Conservation (phyloP, 2,888 invertebrate species). For the Phortica okadai region DNA sequence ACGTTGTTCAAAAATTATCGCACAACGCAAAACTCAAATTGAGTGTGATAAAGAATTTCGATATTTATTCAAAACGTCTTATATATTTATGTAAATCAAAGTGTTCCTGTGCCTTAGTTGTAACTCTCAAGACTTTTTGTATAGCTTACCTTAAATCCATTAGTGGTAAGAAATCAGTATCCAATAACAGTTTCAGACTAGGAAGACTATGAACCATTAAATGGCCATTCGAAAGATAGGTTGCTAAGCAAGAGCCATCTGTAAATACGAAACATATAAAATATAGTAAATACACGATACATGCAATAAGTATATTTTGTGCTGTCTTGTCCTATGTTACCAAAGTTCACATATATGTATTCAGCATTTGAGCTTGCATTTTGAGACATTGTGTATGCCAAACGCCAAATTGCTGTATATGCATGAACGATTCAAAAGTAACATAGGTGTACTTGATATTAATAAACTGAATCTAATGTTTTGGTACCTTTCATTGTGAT, state of each 20-base stretch:
- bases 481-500: conserved; percentile 89
- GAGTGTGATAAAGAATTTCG: too few species aligned
- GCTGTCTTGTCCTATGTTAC: too few species aligned
- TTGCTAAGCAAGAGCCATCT: conserved; percentile 96
- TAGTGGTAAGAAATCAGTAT: conserved; percentile 95
- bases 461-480: not conserved
- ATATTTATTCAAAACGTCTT: too few species aligned
- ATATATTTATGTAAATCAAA: not conserved
- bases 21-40: too few species aligned
- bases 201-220: conserved; percentile 96
- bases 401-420: not conserved
- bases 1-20: too few species aligned
- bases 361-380: too few species aligned
- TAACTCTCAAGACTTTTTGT: not conserved
- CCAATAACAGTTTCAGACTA: conserved; percentile 93
- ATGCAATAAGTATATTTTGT: too few species aligned
- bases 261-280: conserved; percentile 68
- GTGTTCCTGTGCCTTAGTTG: not conserved
- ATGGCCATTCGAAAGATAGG: conserved; percentile 96
- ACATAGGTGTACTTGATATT: not conserved
- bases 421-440: not conserved
- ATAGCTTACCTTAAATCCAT: conserved; percentile 89
- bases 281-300: not conserved
- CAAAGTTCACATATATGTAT: too few species aligned
- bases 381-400: not conserved